These are phyloP conservation scores for Haliaeetus leucogaster DNA, from an alignment of 2,113 vertebrate species.

Conservation along the genomic window DNA sequence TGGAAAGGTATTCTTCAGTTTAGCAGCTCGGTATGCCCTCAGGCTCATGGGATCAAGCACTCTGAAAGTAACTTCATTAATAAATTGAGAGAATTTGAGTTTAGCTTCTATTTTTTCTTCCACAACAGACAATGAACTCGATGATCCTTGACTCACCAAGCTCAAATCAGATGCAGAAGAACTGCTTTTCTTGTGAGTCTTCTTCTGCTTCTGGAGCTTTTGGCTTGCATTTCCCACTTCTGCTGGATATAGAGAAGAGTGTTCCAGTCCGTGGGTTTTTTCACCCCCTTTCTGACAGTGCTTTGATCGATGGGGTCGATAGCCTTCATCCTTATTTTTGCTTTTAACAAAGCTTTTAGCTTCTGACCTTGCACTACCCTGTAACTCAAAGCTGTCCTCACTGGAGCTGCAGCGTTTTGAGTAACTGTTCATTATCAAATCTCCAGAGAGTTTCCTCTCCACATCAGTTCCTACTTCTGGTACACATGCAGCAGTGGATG, in stretches of 20 bases:
- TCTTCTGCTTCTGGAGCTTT: slow-evolving; percentile 27
- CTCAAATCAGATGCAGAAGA: slow-evolving; percentile 53
- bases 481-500: background rate
- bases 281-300: slow-evolving; percentile 51
- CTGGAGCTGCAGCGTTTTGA: slow-evolving; percentile 69
- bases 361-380: slow-evolving; percentile 66
- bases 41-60: slow-evolving; percentile 79
- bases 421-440: slow-evolving; percentile 33
- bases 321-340: slow-evolving; percentile 56
- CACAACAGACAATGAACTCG: slow-evolving; percentile 52
- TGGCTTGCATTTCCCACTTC: background rate
- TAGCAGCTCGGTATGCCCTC: slow-evolving; percentile 64
- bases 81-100: slow-evolving; percentile 88
- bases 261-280: background rate
- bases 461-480: background rate
- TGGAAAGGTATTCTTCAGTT: slow-evolving; percentile 46
- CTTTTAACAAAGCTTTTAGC: slow-evolving; percentile 64
- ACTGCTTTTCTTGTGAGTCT: background rate
- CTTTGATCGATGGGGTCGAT: slow-evolving; percentile 34
- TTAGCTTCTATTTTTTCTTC: slow-evolving; percentile 76
- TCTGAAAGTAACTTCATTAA: slow-evolving; percentile 86
- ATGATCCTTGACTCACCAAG: slow-evolving; percentile 50
- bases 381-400: slow-evolving; percentile 78
- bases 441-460: background rate
- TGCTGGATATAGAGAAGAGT: background rate